Conservation (phyloP, 1,140 invertebrate genomes). For the Macrocentrus cingulum region DNA sequence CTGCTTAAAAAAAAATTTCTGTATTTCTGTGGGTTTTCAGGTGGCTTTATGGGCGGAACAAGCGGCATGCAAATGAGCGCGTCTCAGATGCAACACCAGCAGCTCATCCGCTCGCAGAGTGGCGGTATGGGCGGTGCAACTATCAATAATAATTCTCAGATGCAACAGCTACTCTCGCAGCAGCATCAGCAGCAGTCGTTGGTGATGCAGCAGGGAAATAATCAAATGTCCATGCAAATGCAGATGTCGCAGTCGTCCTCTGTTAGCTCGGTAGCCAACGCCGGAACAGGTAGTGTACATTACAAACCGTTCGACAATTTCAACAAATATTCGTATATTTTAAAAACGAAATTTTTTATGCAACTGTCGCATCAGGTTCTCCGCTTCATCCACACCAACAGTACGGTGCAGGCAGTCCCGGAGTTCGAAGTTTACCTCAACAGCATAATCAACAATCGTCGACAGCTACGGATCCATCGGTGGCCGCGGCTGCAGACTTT, state of each 20-base stretch:
- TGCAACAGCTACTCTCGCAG: constrained; percentile 62
- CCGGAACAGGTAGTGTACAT: constrained; percentile 44
- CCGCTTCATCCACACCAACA: constrained; percentile 55
- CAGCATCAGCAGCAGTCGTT: constrained; percentile 65
- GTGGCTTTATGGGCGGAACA: constrained; percentile 53
- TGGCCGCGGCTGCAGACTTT: constrained; percentile 67
- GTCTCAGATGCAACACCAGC: constrained; percentile 60
- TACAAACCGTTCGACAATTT: constrained; percentile 2
- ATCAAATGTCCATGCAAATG: constrained; percentile 60
- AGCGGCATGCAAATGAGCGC: constrained; percentile 62
- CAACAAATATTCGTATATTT: too few relatives aligned
- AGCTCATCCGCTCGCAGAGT: constrained; percentile 54
- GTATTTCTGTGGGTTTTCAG: constrained; percentile 29
- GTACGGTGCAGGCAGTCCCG: constrained; percentile 50
- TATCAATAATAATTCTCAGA: constrained; percentile 51
- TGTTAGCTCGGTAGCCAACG: constrained; percentile 48
- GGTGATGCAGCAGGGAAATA: constrained; percentile 63
- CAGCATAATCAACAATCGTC: constrained; percentile 49
- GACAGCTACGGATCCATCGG: constrained; percentile 51
- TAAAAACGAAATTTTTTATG: neutral
- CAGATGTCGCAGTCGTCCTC: constrained; percentile 59
- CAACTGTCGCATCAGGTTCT: constrained; percentile 38
- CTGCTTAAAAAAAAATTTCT: constrained; percentile 32
- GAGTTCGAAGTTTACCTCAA: constrained; percentile 44
- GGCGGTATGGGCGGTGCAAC: constrained; percentile 46